These are phyloP conservation scores for Drosophila koepferae DNA, from an alignment of 2,888 invertebrate genomes.

Conservation along the genomic window DNA sequence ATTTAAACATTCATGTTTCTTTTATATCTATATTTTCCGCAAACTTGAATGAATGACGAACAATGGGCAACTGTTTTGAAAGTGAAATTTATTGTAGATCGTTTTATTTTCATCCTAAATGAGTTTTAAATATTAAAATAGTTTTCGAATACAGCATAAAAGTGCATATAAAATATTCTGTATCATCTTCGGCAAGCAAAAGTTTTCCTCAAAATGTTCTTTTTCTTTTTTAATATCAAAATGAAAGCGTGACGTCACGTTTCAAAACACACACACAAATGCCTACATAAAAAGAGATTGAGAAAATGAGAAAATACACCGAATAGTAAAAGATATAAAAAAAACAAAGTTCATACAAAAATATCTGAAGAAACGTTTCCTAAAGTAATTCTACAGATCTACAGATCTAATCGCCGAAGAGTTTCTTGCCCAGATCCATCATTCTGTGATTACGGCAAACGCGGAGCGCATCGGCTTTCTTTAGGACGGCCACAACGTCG, in stretches of 20 bases:
- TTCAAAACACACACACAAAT: conserved; percentile 58
- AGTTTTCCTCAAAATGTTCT: conserved; percentile 15
- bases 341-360: conserved; percentile 52
- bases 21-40: not conserved
- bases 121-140: conserved; percentile 54
- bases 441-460: conserved; percentile 94
- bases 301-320: conserved; percentile 26
- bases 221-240: conserved; percentile 37
- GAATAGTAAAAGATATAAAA: conserved; percentile 27
- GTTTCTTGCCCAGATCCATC: conserved; percentile 95
- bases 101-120: conserved; percentile 46
- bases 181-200: conserved; percentile 28
- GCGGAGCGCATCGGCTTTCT: conserved; percentile 92
- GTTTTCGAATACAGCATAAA: conserved; percentile 50
- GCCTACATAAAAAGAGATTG: conserved; percentile 27
- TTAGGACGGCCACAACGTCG: conserved; percentile 90
- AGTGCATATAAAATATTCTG: conserved; percentile 57
- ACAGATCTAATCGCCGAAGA: conserved; percentile 91
- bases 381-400: conserved; percentile 22
- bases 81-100: conserved; percentile 56
- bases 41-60: conserved; percentile 49
- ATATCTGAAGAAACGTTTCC: conserved; percentile 41
- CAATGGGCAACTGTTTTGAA: conserved; percentile 41
- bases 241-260: conserved; percentile 39
- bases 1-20: not conserved